phyloP scores from a whole-genome alignment of 2,888 invertebrate species.

The Diarsia brunnea region DNA sequence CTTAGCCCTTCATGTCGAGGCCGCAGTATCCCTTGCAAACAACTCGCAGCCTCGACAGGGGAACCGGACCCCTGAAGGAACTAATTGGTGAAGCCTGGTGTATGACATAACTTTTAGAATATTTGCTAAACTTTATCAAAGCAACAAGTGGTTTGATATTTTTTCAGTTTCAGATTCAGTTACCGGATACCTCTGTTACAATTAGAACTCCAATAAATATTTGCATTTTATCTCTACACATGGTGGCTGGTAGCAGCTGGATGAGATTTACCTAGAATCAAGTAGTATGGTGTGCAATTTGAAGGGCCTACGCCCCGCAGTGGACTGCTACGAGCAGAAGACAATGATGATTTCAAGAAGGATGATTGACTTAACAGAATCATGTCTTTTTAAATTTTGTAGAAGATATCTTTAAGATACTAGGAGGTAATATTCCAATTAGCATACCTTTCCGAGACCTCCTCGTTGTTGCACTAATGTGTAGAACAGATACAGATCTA shows the following conservation, averaged over 20 bases:
- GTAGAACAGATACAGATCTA: conserved; percentile 98
- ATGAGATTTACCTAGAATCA: neutral
- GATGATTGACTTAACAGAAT: neutral
- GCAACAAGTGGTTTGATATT: neutral
- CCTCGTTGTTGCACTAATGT: conserved; percentile 97
- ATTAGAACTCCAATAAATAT: neutral
- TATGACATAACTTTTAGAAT: neutral
- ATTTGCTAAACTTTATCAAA: neutral
- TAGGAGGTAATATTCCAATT: conserved; percentile 55
- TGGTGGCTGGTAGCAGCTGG: neutral
- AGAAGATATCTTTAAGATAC: neutral
- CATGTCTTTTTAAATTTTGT: neutral
- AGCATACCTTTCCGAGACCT: conserved; percentile 97
- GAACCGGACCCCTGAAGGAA: too few species aligned
- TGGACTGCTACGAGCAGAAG: neutral
- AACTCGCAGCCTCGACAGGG: too few species aligned
- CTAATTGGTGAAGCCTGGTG: too few species aligned
- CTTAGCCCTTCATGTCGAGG: too few species aligned
- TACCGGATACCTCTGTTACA: neutral
- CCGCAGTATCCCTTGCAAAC: too few species aligned
- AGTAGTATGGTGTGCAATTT: neutral
- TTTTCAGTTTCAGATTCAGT: neutral
- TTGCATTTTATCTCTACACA: neutral
- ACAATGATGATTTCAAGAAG: neutral
- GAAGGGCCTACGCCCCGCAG: neutral